Evolutionary conservation across 2,797 vertebrate genomes (phyloP).

Genomic region (Orientallactaga sibirica): DNA sequence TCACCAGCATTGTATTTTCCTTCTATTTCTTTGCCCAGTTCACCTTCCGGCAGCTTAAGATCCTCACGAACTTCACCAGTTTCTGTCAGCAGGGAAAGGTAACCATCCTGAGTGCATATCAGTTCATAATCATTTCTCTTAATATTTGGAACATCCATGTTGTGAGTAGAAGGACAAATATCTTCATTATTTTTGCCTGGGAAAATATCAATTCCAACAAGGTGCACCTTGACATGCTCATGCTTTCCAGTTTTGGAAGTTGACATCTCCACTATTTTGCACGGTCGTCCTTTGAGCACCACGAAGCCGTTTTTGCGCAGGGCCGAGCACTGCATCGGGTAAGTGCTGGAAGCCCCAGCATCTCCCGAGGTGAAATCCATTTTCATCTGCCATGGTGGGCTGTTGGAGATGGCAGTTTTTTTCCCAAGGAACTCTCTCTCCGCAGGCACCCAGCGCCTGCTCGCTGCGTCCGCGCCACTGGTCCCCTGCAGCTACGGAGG

Average conservation of each 20-base stretch:
- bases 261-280: slow-evolving; percentile 98
- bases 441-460: slow-evolving; percentile 89
- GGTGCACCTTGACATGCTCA: slow-evolving; percentile 95
- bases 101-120: slow-evolving; percentile 95
- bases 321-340: slow-evolving; percentile 95
- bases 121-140: slow-evolving; percentile 86
- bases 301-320: slow-evolving; percentile 97
- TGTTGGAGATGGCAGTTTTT: slow-evolving; percentile 40
- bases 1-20: slow-evolving; percentile 95
- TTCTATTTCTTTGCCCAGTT: slow-evolving; percentile 97
- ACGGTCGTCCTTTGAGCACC: slow-evolving; percentile 95
- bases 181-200: too few relatives aligned
- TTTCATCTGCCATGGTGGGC: slow-evolving; percentile 94
- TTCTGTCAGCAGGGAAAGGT: slow-evolving; percentile 96
- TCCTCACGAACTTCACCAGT: slow-evolving; percentile 97
- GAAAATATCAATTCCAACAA: too few relatives aligned
- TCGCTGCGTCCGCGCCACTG: slow-evolving; percentile 86
- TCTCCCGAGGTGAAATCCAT: slow-evolving; percentile 96
- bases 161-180: too few relatives aligned
- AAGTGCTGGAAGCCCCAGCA: slow-evolving; percentile 94
- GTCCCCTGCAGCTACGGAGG: slow-evolving; percentile 89
- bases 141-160: too few relatives aligned
- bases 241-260: too few relatives aligned
- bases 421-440: slow-evolving; percentile 83
- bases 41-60: slow-evolving; percentile 95